Percentiles rank a stretch among this genome's conserved stretches.
Evolutionary conservation across 1,140 invertebrate species (phyloP).

Genomic region (Scaptomyza pallida): DNA sequence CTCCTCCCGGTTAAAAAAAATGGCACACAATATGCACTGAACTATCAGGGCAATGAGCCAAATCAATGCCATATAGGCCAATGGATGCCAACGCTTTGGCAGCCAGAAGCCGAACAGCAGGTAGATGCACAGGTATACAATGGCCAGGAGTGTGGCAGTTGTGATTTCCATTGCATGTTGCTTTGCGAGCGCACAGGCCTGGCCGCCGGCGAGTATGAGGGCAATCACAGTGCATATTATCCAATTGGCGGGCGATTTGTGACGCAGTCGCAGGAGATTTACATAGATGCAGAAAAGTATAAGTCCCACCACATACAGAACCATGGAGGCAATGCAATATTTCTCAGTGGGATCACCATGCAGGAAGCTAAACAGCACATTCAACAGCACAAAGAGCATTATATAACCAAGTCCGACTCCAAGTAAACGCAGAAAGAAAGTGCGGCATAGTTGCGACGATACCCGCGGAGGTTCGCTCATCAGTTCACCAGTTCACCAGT

Average conservation of each 20-base stretch:
- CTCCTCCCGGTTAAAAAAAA: neutral
- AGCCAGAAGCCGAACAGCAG: constrained; percentile 34
- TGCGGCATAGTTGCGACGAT: constrained; percentile 6
- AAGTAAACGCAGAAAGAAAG: neutral
- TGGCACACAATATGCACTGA: neutral
- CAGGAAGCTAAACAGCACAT: constrained; percentile 3
- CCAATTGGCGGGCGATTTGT: constrained; percentile 47
- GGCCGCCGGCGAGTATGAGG: constrained; percentile 19
- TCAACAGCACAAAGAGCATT: constrained; percentile 15
- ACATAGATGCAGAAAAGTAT: constrained; percentile 20
- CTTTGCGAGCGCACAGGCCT: constrained; percentile 1
- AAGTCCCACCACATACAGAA: constrained; percentile 17
- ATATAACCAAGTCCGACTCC: constrained; percentile 3
- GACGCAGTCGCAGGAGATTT: constrained; percentile 17
- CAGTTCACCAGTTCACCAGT: constrained; percentile 13
- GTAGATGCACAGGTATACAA: constrained; percentile 24
- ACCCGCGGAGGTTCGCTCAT: constrained; percentile 14
- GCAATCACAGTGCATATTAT: constrained; percentile 22
- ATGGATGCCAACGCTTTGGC: neutral
- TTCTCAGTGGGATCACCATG: neutral
- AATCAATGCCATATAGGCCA: constrained; percentile 3
- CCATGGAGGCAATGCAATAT: neutral
- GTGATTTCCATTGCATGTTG: neutral
- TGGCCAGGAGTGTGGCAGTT: constrained; percentile 27
- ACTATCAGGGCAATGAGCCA: neutral